Conservation (phyloP, 2,888 invertebrate genomes). For the Drosophila nigricruria region DNA sequence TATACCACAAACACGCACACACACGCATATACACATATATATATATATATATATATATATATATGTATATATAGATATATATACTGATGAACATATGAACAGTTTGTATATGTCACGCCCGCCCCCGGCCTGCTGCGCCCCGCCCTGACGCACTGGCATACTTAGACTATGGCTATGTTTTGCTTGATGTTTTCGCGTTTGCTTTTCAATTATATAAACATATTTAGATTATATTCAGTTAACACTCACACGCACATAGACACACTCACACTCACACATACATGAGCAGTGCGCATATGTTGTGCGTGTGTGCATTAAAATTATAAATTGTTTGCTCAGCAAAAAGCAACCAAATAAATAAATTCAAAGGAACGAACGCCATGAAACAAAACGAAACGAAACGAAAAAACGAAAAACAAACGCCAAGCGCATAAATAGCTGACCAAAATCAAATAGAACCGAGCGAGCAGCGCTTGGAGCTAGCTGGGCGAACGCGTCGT, state of each 20-base stretch:
- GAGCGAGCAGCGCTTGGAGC: slow-evolving; percentile 13
- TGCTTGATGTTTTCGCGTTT: slow-evolving; percentile 73
- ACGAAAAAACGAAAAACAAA: slow-evolving; percentile 36
- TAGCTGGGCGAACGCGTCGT: slow-evolving; percentile 44
- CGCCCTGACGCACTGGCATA: slow-evolving; percentile 60
- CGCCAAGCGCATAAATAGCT: slow-evolving; percentile 61
- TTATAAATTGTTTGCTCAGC: slow-evolving; percentile 78
- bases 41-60: background rate
- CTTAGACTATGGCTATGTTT: slow-evolving; percentile 51
- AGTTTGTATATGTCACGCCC: slow-evolving; percentile 55
- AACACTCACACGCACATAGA: slow-evolving; percentile 41
- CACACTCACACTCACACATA: slow-evolving; percentile 16
- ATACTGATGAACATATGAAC: slow-evolving; percentile 42
- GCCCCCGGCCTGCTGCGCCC: background rate
- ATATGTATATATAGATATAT: background rate
- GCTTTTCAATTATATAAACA: slow-evolving; percentile 81
- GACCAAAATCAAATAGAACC: slow-evolving; percentile 55
- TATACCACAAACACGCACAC: slow-evolving; percentile 53
- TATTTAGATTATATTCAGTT: slow-evolving; percentile 77
- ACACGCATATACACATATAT: background rate
- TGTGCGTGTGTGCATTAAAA: slow-evolving; percentile 73
- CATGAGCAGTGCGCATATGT: slow-evolving; percentile 18
- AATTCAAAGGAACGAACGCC: slow-evolving; percentile 39
- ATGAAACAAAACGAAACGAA: slow-evolving; percentile 23
- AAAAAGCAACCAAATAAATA: slow-evolving; percentile 74